Conservation (phyloP, 2,888 invertebrate genomes). For the Smittia sp. region DNA sequence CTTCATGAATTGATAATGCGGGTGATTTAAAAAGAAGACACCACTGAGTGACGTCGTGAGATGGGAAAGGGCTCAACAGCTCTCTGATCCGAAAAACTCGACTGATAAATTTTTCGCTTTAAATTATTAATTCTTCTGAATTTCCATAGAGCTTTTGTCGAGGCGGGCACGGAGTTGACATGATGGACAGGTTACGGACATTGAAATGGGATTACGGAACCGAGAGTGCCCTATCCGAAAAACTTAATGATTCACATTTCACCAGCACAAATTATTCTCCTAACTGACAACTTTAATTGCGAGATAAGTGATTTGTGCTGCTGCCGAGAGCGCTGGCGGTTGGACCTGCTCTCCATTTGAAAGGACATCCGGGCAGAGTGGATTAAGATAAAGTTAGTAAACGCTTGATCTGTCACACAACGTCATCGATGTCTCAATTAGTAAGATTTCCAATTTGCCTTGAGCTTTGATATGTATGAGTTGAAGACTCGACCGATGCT, state of each 20-base stretch:
- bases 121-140: slow-evolving; percentile 33
- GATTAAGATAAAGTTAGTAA: too few relatives aligned
- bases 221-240: slow-evolving; percentile 4
- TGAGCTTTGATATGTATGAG: too few relatives aligned
- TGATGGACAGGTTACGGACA: slow-evolving; percentile 41
- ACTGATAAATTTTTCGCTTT: background rate
- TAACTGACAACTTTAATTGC: slow-evolving; percentile 40
- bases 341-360: background rate
- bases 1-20: background rate
- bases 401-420: too few relatives aligned
- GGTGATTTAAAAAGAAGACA: background rate
- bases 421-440: too few relatives aligned
- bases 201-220: slow-evolving; percentile 38
- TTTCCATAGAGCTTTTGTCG: slow-evolving; percentile 5
- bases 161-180: background rate
- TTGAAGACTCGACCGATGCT: too few relatives aligned
- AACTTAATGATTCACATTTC: background rate
- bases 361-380: too few relatives aligned
- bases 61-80: too few relatives aligned
- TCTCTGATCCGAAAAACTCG: background rate
- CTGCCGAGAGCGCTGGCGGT: background rate
- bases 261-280: slow-evolving; percentile 31
- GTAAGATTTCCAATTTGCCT: too few relatives aligned
- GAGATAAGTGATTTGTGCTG: slow-evolving; percentile 22
- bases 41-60: background rate